These are phyloP conservation scores for Vanacampus margaritifer DNA, from an alignment of 2,113 vertebrate genomes.

Conservation along the genomic window DNA sequence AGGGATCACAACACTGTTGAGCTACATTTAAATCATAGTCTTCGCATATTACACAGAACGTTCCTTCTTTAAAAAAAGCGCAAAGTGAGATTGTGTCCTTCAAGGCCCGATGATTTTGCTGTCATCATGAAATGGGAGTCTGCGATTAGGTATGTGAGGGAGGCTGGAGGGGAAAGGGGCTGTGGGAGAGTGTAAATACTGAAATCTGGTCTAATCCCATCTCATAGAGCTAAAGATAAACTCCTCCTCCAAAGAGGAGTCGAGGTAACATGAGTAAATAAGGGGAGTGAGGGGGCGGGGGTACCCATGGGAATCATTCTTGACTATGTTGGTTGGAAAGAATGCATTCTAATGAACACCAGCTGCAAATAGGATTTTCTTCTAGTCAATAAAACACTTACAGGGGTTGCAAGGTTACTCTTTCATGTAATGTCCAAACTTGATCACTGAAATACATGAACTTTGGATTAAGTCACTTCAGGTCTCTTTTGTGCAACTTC, in stretches of 20 bases:
- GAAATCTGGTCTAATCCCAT: conserved; percentile 69
- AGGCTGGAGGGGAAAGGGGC: conserved; percentile 32
- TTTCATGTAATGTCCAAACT: neutral
- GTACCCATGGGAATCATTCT: conserved; percentile 21
- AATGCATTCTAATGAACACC: conserved; percentile 10
- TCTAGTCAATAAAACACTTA: neutral
- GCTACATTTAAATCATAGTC: conserved; percentile 68
- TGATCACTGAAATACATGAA: conserved; percentile 17
- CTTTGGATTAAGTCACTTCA: conserved; percentile 11
- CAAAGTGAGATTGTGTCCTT: conserved; percentile 68
- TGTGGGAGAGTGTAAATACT: conserved; percentile 54
- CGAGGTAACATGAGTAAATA: conserved; percentile 30
- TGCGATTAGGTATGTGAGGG: conserved; percentile 55
- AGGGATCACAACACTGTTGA: conserved; percentile 53
- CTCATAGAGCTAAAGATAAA: conserved; percentile 56
- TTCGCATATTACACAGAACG: conserved; percentile 61
- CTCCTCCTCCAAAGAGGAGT: conserved; percentile 47
- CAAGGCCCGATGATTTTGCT: conserved; percentile 69
- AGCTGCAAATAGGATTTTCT: conserved; percentile 5
- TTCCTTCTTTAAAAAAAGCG: conserved; percentile 54
- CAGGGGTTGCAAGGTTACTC: neutral
- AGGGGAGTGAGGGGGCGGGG: neutral
- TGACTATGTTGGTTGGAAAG: conserved; percentile 22
- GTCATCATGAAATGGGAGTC: conserved; percentile 65
- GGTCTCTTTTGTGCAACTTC: neutral